Evolutionary conservation across 2,888 invertebrate genomes (phyloP), one percentile per base, ranked within the genome.

Genomic region (Eupithecia abbreviata): DNA sequence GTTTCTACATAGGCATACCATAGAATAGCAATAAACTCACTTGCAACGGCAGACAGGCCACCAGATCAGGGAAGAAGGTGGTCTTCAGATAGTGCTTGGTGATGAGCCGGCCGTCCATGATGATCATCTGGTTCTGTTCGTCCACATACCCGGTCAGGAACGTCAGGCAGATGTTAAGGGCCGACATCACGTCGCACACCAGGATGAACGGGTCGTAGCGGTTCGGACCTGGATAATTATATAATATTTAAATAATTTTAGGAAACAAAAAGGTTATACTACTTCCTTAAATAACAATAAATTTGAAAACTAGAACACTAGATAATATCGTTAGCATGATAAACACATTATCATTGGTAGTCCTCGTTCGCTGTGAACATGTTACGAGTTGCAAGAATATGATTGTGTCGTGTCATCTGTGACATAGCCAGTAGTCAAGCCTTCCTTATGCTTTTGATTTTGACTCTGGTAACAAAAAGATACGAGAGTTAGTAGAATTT

Each of bases 81-180:
- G 85, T 84, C 55, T 82, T 82, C 1, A 90, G 76, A 78, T 91
- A 91, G 73, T 86, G 83, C 43, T 71, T 80, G 0, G 89, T 89
- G 72, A 93, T 92, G 15, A 77, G 79, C 41, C 79, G 80, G 0
- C 86, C 87, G 2, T 89, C 83, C 2, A 93, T 78, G 9, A 89
- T 82, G 15, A 92, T 87, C 15, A 81, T 82, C 76, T 89, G 90
- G 74, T 85, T 85, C 75, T 88, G 85, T 3, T 85, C 83, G 72
- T 89, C 89, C n/a, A 88, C 85, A 82, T 88, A 90, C 49, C 93
- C 94, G 6, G 91, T 91, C 45, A 88, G 76, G 82, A 93, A 92
- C 47, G 84, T 86, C 41, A 86, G 79, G 71, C 84, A 78, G 41
- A 93, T 85, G 82, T 90, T 89, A 1, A 88, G 62, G 6, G 89